Evolutionary conservation across 2,113 vertebrate genomes (phyloP).

Genomic region (Pagrus major): DNA sequence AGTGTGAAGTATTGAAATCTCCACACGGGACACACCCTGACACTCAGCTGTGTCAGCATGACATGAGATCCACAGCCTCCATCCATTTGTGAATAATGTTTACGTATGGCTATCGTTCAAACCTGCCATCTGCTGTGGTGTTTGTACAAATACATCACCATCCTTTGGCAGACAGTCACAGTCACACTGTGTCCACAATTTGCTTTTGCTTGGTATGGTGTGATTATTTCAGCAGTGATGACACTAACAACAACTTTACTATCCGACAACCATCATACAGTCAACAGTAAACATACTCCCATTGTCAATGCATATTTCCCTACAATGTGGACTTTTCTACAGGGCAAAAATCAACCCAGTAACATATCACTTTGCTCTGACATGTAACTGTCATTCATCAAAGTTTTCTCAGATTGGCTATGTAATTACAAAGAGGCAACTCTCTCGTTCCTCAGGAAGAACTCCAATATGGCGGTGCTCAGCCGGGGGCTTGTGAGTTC

Average conservation of each 20-base stretch:
- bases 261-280: neutral
- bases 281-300: neutral
- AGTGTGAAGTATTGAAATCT: neutral
- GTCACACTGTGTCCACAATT: constrained; percentile 39
- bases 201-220: constrained; percentile 25
- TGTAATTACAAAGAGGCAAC: too few species aligned
- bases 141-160: constrained; percentile 37
- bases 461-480: too few species aligned
- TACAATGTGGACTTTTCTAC: neutral
- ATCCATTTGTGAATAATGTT: constrained; percentile 34
- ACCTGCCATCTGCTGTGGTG: constrained; percentile 56
- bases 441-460: too few species aligned
- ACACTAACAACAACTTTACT: neutral
- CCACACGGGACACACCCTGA: neutral
- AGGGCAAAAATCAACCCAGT: neutral
- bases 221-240: constrained; percentile 20
- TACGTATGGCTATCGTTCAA: constrained; percentile 55
- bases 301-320: neutral
- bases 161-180: constrained; percentile 37
- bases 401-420: neutral
- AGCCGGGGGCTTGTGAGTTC: too few species aligned
- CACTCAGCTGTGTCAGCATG: constrained; percentile 35
- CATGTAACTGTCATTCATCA: neutral
- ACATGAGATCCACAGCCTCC: constrained; percentile 19
- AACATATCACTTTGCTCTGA: neutral